Evolutionary conservation across 2,888 invertebrate genomes (phyloP).

Genomic region (Heliothis peltigera): DNA sequence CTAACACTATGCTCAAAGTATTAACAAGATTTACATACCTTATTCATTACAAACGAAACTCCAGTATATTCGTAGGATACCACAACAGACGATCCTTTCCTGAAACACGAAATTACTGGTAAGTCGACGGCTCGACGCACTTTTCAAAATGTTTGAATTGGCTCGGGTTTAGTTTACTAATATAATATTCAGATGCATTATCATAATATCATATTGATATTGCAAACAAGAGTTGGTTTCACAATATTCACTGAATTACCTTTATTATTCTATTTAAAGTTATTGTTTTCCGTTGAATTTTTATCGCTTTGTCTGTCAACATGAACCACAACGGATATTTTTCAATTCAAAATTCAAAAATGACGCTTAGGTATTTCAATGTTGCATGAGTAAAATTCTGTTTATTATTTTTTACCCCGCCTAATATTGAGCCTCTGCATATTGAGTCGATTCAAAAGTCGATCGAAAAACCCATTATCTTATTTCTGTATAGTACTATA

Average conservation of each 20-base stretch:
- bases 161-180: neutral
- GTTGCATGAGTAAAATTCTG: conserved; percentile 16
- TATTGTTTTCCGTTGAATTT: conserved; percentile 17
- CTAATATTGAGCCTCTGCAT: neutral
- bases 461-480: too few relatives aligned
- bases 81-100: conserved; percentile 20
- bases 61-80: conserved; percentile 16
- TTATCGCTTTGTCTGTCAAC: conserved; percentile 52
- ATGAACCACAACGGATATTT: conserved; percentile 63
- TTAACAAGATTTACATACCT: conserved; percentile 21
- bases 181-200: neutral
- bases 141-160: neutral
- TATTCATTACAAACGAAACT: conserved; percentile 45
- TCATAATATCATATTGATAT: neutral
- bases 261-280: conserved; percentile 16
- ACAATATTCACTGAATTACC: conserved; percentile 26
- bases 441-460: conserved; percentile 16
- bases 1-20: neutral
- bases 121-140: conserved; percentile 15
- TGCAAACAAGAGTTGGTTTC: neutral
- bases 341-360: conserved; percentile 71
- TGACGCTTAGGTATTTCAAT: conserved; percentile 39
- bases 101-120: conserved; percentile 27
- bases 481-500: too few relatives aligned
- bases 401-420: neutral